Evolutionary conservation across 2,888 invertebrate species (phyloP).

Genomic region (Eumacrocentrus americanus): DNA sequence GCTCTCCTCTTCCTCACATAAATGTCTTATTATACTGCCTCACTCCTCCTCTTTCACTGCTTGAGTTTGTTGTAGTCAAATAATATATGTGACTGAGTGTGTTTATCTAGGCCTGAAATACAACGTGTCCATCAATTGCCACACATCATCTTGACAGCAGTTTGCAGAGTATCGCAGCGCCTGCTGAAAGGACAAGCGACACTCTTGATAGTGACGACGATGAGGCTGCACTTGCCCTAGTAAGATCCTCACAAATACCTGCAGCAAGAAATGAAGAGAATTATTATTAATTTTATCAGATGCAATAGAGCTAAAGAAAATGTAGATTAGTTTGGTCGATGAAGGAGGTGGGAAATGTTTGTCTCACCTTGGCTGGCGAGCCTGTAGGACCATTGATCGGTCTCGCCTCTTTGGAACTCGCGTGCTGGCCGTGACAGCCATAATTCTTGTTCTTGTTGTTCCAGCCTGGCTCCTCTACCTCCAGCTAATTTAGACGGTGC

Average conservation of each 20-base stretch:
- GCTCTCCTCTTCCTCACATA: background rate
- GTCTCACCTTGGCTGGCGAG: constrained; percentile 54
- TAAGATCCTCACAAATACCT: constrained; percentile 58
- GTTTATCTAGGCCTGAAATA: constrained; percentile 19
- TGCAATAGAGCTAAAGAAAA: too few species aligned
- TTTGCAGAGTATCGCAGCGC: constrained; percentile 44
- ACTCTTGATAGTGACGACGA: constrained; percentile 50
- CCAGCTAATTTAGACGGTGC: constrained; percentile 43
- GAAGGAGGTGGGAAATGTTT: background rate
- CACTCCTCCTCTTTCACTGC: too few species aligned
- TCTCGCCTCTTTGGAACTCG: constrained; percentile 49
- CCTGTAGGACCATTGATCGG: constrained; percentile 51
- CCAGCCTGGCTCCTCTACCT: constrained; percentile 42
- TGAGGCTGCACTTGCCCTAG: constrained; percentile 54
- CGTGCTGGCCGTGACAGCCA: constrained; percentile 51
- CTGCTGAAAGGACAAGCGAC: constrained; percentile 45
- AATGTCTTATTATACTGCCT: background rate
- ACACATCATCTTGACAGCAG: constrained; percentile 58
- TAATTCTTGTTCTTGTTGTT: constrained; percentile 50
- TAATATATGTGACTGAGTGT: constrained; percentile 17
- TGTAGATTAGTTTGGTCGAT: too few species aligned
- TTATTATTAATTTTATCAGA: background rate
- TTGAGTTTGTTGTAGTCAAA: background rate
- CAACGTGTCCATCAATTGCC: constrained; percentile 21
- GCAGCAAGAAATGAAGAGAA: constrained; percentile 30